Evolutionary conservation across 2,888 invertebrate species (phyloP), one percentile per base, ranked within the genome.

Genomic region (Cryptus viduatorius): DNA sequence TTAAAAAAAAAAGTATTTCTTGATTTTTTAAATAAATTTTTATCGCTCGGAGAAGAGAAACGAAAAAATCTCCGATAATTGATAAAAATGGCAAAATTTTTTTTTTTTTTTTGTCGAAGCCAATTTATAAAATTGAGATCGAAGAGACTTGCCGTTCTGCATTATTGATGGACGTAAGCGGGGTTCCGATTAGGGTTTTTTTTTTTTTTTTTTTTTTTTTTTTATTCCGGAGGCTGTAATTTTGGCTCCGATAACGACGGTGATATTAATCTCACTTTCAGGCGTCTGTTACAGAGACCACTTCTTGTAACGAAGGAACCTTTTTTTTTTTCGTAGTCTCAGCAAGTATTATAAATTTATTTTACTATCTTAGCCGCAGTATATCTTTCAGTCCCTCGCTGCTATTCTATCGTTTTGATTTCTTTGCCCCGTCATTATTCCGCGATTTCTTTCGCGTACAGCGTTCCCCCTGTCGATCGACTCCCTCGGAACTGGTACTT

Each of bases 351-450:
- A 1, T 12, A 56, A 8, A 56, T 56, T 56, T 56, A 3, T 24
- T 24, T 12, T 10, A 56, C 10, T 56, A 24, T 56, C 10, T 24
- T 24, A 29, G 1, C n/a, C n/a, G 5, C 61, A 61, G 4, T 37
- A n/a, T 37, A 12, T 24, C 14, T 44, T 2, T n/a, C n/a, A 12
- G 24, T 72, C 42, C 8, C 24, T 12, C 2, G 24, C 19, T 29
- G 44, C 46, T 29, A 12, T 48, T 64, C 46, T 5, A 31, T 64
- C 16, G n/a, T 4, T 14, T 16, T 64, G 12, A 72, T 64, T 65
- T 50, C 48, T 50, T 75, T 37, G 16, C 56, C 7, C 31, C 16
- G 4, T 24, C 46, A 31, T 73, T 48, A 61, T 73, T 29, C 61
- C 16, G 19, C 7, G 16, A 19, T 75, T 50, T 65, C 50, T 14